Evolutionary conservation across 1,140 invertebrate genomes (phyloP).

Genomic region (Platorchestia sp.): DNA sequence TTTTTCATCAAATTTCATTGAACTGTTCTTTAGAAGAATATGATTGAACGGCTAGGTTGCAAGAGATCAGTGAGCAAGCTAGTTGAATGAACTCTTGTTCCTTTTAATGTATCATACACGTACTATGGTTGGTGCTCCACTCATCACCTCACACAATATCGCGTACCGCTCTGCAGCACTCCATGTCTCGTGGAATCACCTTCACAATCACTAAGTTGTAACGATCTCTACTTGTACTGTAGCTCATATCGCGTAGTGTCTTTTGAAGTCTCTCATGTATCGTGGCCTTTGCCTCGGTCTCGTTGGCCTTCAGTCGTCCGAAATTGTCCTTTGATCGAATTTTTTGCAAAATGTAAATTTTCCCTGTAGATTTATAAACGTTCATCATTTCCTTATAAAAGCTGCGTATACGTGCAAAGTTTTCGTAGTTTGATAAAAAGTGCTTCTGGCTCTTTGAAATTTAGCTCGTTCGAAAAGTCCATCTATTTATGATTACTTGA

Average conservation of each 20-base stretch:
- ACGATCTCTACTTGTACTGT: constrained; percentile 3
- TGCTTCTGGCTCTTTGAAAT: neutral
- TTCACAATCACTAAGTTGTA: constrained; percentile 27
- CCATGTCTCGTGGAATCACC: constrained; percentile 23
- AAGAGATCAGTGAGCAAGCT: neutral
- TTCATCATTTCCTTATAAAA: neutral
- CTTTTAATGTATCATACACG: neutral
- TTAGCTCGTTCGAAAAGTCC: neutral
- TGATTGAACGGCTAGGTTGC: neutral
- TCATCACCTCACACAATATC: neutral
- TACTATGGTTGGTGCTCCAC: neutral
- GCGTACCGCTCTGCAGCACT: neutral
- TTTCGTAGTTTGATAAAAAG: neutral
- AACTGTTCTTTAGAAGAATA: neutral
- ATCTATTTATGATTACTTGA: constrained; percentile 43
- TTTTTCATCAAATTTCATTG: neutral
- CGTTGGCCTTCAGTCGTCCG: neutral
- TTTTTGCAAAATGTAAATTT: neutral
- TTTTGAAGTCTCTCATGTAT: neutral
- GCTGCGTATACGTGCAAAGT: constrained; percentile 18
- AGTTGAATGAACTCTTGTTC: neutral
- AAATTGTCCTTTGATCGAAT: neutral
- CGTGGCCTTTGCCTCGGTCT: neutral
- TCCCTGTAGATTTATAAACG: neutral
- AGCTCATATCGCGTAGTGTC: constrained; percentile 1